phyloP scores from a whole-genome alignment of 2,113 vertebrate species.

The Sturnus vulgaris region DNA sequence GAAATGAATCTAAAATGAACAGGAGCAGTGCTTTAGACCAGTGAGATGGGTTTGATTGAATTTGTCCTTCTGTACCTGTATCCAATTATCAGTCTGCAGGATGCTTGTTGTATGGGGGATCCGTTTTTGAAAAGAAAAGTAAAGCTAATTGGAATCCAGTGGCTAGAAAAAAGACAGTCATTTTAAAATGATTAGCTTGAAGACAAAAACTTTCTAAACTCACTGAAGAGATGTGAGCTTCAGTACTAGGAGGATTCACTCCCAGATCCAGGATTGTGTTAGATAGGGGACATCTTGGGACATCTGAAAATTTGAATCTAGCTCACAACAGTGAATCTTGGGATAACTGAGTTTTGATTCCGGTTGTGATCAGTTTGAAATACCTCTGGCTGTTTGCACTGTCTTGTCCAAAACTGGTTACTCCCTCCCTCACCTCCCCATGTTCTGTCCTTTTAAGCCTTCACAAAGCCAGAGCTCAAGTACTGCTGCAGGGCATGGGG shows the following conservation, averaged over 20 bases:
- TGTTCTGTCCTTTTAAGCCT: neutral
- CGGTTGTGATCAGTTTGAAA: neutral
- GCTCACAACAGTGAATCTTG: neutral
- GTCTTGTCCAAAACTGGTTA: neutral
- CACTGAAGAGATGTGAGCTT: neutral
- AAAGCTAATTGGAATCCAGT: neutral
- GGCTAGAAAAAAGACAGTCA: neutral
- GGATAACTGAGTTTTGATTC: neutral
- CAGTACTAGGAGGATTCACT: neutral
- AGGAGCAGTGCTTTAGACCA: neutral
- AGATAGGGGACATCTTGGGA: neutral
- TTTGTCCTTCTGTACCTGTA: neutral
- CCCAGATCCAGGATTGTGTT: neutral
- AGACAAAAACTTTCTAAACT: neutral
- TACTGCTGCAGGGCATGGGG: accelerated
- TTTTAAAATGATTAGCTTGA: neutral
- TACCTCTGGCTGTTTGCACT: neutral
- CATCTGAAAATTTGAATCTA: neutral
- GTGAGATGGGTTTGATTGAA: neutral
- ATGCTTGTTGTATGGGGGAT: neutral
- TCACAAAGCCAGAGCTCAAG: neutral
- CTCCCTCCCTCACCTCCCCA: neutral
- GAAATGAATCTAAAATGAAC: slow-evolving; percentile 79
- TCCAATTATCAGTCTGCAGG: neutral
- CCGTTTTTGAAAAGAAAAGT: neutral